These are phyloP conservation scores for Glossosoma conforme DNA, from an alignment of 1,140 invertebrate genomes.

Conservation along the genomic window DNA sequence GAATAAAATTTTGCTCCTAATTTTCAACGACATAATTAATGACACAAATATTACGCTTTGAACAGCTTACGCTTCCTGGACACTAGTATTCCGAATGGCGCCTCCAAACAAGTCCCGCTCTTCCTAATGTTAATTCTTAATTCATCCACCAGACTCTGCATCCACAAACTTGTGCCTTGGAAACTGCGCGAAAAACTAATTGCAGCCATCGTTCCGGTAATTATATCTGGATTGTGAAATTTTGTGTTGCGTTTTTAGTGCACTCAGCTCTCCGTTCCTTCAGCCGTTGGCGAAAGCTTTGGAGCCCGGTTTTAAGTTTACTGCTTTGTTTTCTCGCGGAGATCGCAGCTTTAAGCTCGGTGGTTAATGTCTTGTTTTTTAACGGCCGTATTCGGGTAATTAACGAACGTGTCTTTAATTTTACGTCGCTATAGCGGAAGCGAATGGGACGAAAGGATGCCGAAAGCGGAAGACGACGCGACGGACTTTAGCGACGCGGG, in stretches of 20 bases:
- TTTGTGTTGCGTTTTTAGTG: slow-evolving; percentile 10
- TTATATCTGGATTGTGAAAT: slow-evolving; percentile 7
- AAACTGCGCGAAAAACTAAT: slow-evolving; percentile 11
- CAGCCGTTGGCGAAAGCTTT: slow-evolving; percentile 4
- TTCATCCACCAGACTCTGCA: too few species aligned
- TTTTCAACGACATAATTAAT: too few species aligned
- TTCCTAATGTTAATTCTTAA: too few species aligned
- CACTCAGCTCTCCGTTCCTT: not conserved
- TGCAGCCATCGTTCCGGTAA: slow-evolving; percentile 9
- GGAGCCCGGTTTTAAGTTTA: slow-evolving; percentile 3
- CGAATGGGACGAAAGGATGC: too few species aligned
- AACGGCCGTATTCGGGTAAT: slow-evolving; percentile 13
- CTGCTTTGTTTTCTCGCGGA: slow-evolving; percentile 7
- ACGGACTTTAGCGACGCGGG: not conserved
- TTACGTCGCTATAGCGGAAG: slow-evolving; percentile 4
- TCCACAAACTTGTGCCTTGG: too few species aligned
- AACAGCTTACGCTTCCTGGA: too few species aligned
- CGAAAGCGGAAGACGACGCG: not conserved
- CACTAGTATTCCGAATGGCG: too few species aligned
- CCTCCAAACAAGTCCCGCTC: too few species aligned
- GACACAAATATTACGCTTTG: too few species aligned
- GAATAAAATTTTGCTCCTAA: too few species aligned
- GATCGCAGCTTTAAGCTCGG: slow-evolving; percentile 11
- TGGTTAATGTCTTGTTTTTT: slow-evolving; percentile 18
- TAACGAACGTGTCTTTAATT: slow-evolving; percentile 15